These are phyloP conservation scores for Mythimna albipuncta DNA, from an alignment of 2,888 invertebrate genomes.

Conservation along the genomic window DNA sequence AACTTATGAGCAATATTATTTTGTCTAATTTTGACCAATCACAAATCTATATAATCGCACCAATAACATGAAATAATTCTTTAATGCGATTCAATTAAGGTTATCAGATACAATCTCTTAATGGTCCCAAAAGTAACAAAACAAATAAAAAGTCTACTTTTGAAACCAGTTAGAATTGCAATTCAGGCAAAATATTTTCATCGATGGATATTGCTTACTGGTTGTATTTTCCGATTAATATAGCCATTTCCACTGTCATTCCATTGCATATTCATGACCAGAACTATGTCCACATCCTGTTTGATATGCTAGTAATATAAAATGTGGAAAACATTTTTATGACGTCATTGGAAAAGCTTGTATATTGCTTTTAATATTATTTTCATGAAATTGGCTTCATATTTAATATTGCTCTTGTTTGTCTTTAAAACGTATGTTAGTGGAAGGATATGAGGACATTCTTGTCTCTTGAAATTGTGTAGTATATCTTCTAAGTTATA, in stretches of 20 bases:
- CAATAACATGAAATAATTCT: neutral
- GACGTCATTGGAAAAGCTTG: slow-evolving; percentile 6
- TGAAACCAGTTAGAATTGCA: neutral
- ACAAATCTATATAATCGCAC: too few relatives aligned
- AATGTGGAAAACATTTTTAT: slow-evolving; percentile 6
- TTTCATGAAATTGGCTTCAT: neutral
- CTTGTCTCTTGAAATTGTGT: slow-evolving; percentile 4
- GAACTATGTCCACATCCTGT: slow-evolving; percentile 42
- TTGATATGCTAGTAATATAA: slow-evolving; percentile 13
- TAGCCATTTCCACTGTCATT: slow-evolving; percentile 9
- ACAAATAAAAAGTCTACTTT: neutral
- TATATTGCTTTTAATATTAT: slow-evolving; percentile 22
- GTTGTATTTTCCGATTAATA: slow-evolving; percentile 14
- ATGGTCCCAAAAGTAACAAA: neutral
- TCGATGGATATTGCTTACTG: slow-evolving; percentile 4
- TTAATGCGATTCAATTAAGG: neutral
- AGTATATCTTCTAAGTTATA: neutral
- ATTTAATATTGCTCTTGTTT: neutral
- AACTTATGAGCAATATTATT: too few relatives aligned
- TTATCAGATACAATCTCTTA: neutral
- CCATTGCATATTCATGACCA: slow-evolving; percentile 37
- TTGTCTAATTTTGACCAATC: too few relatives aligned
- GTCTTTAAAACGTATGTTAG: neutral
- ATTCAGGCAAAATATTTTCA: slow-evolving; percentile 9
- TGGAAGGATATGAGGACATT: neutral